A percentile compares a stretch with the other conserved stretches of the same genome.
phyloP scores from a whole-genome alignment of 2,888 invertebrate genomes.

The Cryptophagus acutangulus region DNA sequence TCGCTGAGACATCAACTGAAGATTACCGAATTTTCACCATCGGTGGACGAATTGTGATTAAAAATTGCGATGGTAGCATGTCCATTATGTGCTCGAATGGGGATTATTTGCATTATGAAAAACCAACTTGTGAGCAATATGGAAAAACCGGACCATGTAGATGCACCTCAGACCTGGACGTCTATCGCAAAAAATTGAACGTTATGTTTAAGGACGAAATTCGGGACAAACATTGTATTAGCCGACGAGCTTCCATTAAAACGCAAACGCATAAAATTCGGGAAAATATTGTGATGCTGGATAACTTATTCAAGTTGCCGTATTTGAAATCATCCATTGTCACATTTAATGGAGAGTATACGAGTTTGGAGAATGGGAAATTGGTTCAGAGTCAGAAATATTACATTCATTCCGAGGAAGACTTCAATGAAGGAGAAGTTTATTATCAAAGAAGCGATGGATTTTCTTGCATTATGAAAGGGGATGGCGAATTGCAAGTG shows the following conservation, averaged over 20 bases:
- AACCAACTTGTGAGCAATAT: slow-evolving; percentile 19
- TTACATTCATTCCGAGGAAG: slow-evolving; percentile 24
- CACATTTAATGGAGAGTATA: slow-evolving; percentile 28
- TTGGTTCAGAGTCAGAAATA: slow-evolving; percentile 26
- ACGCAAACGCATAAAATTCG: slow-evolving; percentile 24
- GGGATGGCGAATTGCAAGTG: slow-evolving; percentile 23
- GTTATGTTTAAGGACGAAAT: slow-evolving; percentile 17
- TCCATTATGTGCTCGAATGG: slow-evolving; percentile 32
- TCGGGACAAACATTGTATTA: too few species aligned
- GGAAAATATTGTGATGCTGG: slow-evolving; percentile 18
- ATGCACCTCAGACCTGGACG: slow-evolving; percentile 23
- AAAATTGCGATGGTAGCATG: slow-evolving; percentile 31
- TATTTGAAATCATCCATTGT: slow-evolving; percentile 27
- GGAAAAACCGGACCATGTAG: slow-evolving; percentile 20
- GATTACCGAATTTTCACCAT: slow-evolving; percentile 33
- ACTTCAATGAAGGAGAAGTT: slow-evolving; percentile 29
- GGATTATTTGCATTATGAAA: slow-evolving; percentile 29
- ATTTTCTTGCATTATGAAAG: slow-evolving; percentile 26
- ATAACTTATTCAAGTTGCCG: slow-evolving; percentile 26
- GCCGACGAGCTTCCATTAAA: slow-evolving; percentile 23
- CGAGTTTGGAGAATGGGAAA: slow-evolving; percentile 21
- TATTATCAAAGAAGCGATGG: slow-evolving; percentile 33
- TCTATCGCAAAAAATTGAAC: slow-evolving; percentile 24
- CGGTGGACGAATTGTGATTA: slow-evolving; percentile 30
- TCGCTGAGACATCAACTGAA: slow-evolving; percentile 22